A percentile compares a stretch with the other conserved stretches of the same genome.
phyloP scores from a whole-genome alignment of 2,888 invertebrate genomes.

The Aporophyla nigra region DNA sequence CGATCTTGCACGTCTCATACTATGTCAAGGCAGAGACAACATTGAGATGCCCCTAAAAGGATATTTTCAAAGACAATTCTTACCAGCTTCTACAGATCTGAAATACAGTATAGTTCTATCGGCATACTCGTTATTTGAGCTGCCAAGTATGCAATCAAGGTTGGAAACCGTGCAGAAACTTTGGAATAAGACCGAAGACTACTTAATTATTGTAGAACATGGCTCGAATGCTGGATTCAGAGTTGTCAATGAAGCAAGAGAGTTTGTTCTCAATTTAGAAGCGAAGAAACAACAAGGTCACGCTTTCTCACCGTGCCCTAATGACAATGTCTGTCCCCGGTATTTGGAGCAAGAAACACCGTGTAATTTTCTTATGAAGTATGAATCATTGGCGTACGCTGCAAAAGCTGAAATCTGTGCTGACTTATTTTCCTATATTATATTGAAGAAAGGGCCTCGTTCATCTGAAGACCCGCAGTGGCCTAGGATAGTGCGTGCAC shows the following conservation, averaged over 20 bases:
- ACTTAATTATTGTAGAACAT: constrained; percentile 95
- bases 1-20: constrained; percentile 94
- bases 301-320: constrained; percentile 97
- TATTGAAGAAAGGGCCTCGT: constrained; percentile 94
- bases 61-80: constrained; percentile 95
- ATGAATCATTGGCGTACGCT: constrained; percentile 90
- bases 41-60: constrained; percentile 91
- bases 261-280: constrained; percentile 93
- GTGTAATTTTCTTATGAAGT: constrained; percentile 94
- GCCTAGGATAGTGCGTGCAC: constrained; percentile 95
- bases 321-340: constrained; percentile 95
- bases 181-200: constrained; percentile 96
- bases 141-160: constrained; percentile 92
- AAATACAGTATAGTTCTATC: constrained; percentile 95
- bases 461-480: constrained; percentile 91
- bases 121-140: constrained; percentile 95
- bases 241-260: constrained; percentile 96
- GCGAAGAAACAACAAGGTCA: constrained; percentile 84
- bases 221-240: constrained; percentile 96
- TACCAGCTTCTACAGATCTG: constrained; percentile 92
- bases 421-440: constrained; percentile 94
- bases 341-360: constrained; percentile 92
- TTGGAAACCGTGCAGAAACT: constrained; percentile 94
- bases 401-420: constrained; percentile 81
- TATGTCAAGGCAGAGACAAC: constrained; percentile 92